A percentile compares a stretch with the other conserved stretches of the same genome.
phyloP scores from a whole-genome alignment of 2,888 invertebrate species.

The Encarsia formosa region DNA sequence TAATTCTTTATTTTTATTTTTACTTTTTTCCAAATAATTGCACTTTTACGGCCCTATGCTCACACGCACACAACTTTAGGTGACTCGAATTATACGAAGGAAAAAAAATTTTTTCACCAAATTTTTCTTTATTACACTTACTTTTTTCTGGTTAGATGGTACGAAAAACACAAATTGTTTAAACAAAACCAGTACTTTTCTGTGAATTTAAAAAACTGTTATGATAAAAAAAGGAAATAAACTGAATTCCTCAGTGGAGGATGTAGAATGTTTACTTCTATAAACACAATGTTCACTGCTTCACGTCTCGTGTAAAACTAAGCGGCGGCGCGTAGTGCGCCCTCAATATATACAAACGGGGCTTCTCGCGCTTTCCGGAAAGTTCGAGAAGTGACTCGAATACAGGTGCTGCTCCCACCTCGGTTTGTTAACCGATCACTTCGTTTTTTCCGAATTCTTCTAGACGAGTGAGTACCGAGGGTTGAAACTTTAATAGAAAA shows the following conservation, averaged over 20 bases:
- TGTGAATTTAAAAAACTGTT: not conserved
- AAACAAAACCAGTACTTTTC: not conserved
- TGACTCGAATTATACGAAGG: no score
- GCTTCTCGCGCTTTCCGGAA: slow-evolving; percentile 62
- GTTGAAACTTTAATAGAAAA: no score
- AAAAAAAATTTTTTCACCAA: slow-evolving; percentile 2
- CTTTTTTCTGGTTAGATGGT: slow-evolving; percentile 11
- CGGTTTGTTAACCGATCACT: no score
- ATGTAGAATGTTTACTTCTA: not conserved
- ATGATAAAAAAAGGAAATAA: not conserved
- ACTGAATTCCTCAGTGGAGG: slow-evolving; percentile 3
- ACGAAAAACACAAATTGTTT: not conserved
- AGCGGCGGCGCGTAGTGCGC: slow-evolving; percentile 54
- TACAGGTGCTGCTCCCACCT: slow-evolving; percentile 37
- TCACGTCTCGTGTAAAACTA: slow-evolving; percentile 44
- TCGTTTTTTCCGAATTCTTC: no score
- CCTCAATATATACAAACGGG: slow-evolving; percentile 59
- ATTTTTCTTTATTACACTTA: slow-evolving; percentile 17
- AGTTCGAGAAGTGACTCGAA: slow-evolving; percentile 57
- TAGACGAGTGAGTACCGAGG: no score
- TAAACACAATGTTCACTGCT: slow-evolving; percentile 16
- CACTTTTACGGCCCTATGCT: no score
- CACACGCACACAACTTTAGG: no score
- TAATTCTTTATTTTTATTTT: no score
- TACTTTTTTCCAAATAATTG: no score